These are phyloP conservation scores for Monochamus saltuarius DNA, from an alignment of 1,140 invertebrate genomes.

Conservation along the genomic window DNA sequence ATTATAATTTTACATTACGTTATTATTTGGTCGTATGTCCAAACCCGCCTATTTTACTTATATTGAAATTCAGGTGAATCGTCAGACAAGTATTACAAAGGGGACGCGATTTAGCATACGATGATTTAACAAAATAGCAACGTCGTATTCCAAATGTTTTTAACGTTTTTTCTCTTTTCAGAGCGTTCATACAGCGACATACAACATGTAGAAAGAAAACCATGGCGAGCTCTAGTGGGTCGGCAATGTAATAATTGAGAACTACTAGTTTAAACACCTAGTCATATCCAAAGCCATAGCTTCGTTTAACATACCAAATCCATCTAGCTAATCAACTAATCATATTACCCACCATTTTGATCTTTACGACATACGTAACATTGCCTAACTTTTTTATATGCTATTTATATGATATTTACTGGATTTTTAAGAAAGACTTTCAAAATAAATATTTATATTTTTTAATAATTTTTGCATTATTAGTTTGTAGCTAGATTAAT, in stretches of 20 bases:
- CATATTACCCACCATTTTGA: no score
- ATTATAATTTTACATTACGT: no score
- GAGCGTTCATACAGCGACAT: slow-evolving; percentile 50
- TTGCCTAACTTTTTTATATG: not conserved
- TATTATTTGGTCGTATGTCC: no score
- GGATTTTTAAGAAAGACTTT: not conserved
- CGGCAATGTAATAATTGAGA: not conserved
- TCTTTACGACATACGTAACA: not conserved
- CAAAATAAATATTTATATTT: not conserved
- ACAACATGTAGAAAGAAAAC: slow-evolving; percentile 43
- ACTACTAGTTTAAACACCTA: slow-evolving; percentile 7
- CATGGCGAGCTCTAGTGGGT: slow-evolving; percentile 31
- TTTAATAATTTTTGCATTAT: not conserved
- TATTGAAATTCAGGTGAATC: no score
- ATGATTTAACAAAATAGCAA: no score
- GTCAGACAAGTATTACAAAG: no score
- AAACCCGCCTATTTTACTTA: no score
- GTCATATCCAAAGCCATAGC: slow-evolving; percentile 17
- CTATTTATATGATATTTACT: not conserved
- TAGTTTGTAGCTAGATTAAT: not conserved
- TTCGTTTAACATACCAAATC: not conserved
- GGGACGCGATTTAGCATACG: no score
- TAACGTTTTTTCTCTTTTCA: slow-evolving; percentile 31
- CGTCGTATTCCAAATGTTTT: no score
- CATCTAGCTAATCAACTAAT: not conserved